phyloP scores from a whole-genome alignment of 2,797 vertebrate species.

The Malacoctenus gilli region DNA sequence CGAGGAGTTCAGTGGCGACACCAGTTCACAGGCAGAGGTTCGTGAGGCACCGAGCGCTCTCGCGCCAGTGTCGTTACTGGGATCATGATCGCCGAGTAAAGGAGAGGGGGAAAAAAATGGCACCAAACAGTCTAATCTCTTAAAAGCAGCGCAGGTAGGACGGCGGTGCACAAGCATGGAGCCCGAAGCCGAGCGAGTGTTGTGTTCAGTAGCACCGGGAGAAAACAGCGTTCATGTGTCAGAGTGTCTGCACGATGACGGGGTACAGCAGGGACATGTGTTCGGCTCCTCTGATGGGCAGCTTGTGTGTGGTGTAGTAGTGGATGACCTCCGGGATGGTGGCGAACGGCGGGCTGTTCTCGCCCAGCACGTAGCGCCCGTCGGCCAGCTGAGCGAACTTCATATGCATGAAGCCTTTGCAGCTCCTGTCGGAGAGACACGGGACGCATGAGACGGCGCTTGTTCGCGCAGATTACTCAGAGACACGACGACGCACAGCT shows the following conservation, averaged over 20 bases:
- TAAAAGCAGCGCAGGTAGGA: slow-evolving; percentile 43
- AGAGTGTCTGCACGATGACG: slow-evolving; percentile 83
- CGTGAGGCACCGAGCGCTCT: slow-evolving; percentile 47
- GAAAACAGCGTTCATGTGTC: no score
- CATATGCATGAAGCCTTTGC: slow-evolving; percentile 91
- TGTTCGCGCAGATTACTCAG: no score
- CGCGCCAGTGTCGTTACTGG: slow-evolving; percentile 50
- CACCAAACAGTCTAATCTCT: slow-evolving; percentile 43
- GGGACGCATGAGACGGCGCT: background rate
- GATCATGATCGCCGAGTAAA: slow-evolving; percentile 9
- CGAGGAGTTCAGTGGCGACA: slow-evolving; percentile 46
- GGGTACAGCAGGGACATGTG: slow-evolving; percentile 89
- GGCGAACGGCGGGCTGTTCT: slow-evolving; percentile 87
- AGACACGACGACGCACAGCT: no score
- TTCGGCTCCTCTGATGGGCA: slow-evolving; percentile 87
- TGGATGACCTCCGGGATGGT: slow-evolving; percentile 88
- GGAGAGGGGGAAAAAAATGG: slow-evolving; percentile 24
- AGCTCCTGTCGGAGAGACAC: slow-evolving; percentile 79
- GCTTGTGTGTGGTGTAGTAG: slow-evolving; percentile 86
- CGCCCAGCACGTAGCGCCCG: slow-evolving; percentile 83
- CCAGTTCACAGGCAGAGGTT: slow-evolving; percentile 49
- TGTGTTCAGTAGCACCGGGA: slow-evolving; percentile 72
- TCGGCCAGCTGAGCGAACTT: slow-evolving; percentile 84
- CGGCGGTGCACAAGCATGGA: slow-evolving; percentile 33
- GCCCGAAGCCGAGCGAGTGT: slow-evolving; percentile 25